Percentiles rank a stretch among this genome's conserved stretches.
phyloP scores from a whole-genome alignment of 1,140 invertebrate species.

The Aplysia californica region DNA sequence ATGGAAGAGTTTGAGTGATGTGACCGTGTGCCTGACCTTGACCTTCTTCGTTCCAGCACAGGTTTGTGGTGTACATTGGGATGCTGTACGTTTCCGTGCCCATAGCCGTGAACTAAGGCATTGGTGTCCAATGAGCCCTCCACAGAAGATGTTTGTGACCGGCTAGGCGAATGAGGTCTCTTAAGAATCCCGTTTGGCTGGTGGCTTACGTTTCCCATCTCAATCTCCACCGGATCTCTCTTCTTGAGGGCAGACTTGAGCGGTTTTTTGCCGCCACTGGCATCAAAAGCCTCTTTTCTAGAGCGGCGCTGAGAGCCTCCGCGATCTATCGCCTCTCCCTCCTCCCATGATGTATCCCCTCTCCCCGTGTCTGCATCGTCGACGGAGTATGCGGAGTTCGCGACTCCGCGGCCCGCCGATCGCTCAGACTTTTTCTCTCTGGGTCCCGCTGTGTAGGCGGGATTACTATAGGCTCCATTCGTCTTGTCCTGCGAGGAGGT shows the following conservation, averaged over 20 bases:
- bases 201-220: constrained; percentile 18
- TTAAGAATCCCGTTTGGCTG: constrained; percentile 19
- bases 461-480: constrained; percentile 15
- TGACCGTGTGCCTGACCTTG: constrained; percentile 20
- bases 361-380: background rate
- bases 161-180: constrained; percentile 19
- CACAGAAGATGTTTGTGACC: constrained; percentile 8
- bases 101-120: constrained; percentile 13
- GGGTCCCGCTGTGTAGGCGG: constrained; percentile 15
- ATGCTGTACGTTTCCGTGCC: background rate
- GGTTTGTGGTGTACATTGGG: constrained; percentile 23
- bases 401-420: constrained; percentile 10
- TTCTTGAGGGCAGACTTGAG: constrained; percentile 22
- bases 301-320: constrained; percentile 4
- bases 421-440: constrained; percentile 23
- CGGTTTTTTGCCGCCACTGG: background rate
- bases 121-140: constrained; percentile 20
- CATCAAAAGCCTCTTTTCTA: background rate
- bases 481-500: constrained; percentile 20
- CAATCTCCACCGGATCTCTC: background rate
- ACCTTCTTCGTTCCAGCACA: constrained; percentile 7
- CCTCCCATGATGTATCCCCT: constrained; percentile 5
- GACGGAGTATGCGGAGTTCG: background rate
- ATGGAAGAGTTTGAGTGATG: constrained; percentile 19
- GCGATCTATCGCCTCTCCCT: background rate